A percentile compares a stretch with the other conserved stretches of the same genome.
Evolutionary conservation across 1,140 invertebrate genomes (phyloP).

Genomic region (Hypothenemus hampei): DNA sequence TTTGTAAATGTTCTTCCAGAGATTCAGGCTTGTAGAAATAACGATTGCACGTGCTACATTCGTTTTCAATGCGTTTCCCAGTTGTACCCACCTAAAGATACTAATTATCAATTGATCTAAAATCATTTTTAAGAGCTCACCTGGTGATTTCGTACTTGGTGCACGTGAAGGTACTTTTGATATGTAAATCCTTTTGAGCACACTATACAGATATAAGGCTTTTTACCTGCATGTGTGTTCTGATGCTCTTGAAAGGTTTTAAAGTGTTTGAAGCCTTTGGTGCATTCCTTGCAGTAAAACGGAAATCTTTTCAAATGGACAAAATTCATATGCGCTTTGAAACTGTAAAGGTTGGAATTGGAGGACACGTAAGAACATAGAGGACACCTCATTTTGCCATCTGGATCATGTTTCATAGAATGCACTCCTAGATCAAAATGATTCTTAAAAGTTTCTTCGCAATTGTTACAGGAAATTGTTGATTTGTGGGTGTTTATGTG

Average conservation of each 20-base stretch:
- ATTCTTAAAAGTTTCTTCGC: conserved; percentile 24
- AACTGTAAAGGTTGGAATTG: conserved; percentile 21
- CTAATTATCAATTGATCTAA: conserved; percentile 16
- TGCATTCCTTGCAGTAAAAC: conserved; percentile 30
- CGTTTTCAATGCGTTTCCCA: conserved; percentile 30
- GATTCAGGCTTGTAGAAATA: conserved; percentile 46
- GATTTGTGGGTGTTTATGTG: conserved; percentile 29
- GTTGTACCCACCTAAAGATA: conserved; percentile 23
- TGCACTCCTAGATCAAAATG: conserved; percentile 17
- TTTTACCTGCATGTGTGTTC: conserved; percentile 37
- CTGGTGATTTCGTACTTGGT: conserved; percentile 46
- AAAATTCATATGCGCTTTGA: conserved; percentile 30
- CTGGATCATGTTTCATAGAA: conserved; percentile 24
- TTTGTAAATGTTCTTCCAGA: conserved; percentile 47
- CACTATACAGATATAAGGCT: conserved; percentile 53
- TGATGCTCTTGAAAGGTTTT: conserved; percentile 29
- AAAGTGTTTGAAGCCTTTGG: conserved; percentile 31
- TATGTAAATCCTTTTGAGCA: conserved; percentile 52
- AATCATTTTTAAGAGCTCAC: conserved; percentile 19
- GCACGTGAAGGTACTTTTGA: conserved; percentile 47
- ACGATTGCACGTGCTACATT: conserved; percentile 43
- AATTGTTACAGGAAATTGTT: conserved; percentile 24
- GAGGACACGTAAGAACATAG: conserved; percentile 28
- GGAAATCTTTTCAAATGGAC: conserved; percentile 41
- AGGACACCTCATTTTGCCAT: conserved; percentile 23